Base-by-base conservation (phyloP, 2,113 vertebrate genomes). In the Myrmecobius fasciatus region DNA sequence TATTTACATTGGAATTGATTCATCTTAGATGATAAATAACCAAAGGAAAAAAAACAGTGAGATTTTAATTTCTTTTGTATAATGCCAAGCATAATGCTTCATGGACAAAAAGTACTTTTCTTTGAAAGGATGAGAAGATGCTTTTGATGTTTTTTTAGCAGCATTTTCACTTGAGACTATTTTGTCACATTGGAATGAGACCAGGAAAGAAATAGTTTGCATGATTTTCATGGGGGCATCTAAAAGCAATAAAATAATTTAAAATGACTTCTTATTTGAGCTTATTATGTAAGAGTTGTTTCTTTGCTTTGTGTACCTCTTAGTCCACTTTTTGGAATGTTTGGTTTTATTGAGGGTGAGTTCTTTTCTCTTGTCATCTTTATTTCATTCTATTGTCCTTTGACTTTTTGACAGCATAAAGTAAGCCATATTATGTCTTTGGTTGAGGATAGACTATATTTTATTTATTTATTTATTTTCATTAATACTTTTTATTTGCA, bases 181-280 rank as follows among this genome's bases (percentile, higher is more conserved):
- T 54, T 52, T 90, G 53, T 91, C 56, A 56, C n/a, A 26, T 17
- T 91, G 88, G 93, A 89, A 92, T 94, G 52, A 89, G 25, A 67
- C 53, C 49, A 25, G 14, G 88, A n/a, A 53, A 94, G 36, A 96
- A 91, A 92, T 54, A 51, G 6, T 93, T 91, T 25, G 56, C 3
- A 95, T 25, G 24, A 93, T 91, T 94, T 10, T 46, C 60, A 25
- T 90, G 75, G 53, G 91, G 92, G 67, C 56, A 48, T 93, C 90
- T 93, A 51, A 51, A 51, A 51, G 49, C 49, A 51, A 51, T 51
- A 51, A 51, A 51, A 11, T 51, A 51, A 51, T 51, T 51, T 51
- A 51, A 51, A 11, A 91, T 10, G n/a, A 36, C 49, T 90, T 92
- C 36, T 88, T 91, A n/a, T 91, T 92, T 53, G 56, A 92, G 17